phyloP scores from a whole-genome alignment of 2,888 invertebrate species.

The Ephialtes manifestator region DNA sequence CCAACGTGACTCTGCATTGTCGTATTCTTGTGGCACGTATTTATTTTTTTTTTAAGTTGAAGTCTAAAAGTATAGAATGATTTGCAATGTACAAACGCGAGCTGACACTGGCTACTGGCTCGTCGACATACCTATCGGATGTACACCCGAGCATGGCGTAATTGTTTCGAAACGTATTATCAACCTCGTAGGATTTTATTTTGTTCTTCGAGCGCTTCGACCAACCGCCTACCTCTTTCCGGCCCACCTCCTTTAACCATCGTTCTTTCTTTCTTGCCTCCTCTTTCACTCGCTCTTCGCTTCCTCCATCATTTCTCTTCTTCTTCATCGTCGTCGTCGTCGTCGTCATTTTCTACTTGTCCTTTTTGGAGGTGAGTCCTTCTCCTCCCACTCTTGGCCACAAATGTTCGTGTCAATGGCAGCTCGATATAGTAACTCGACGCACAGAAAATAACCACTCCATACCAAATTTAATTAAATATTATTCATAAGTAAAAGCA shows the following conservation, averaged over 20 bases:
- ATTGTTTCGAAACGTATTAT: slow-evolving; percentile 80
- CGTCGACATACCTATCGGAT: slow-evolving; percentile 71
- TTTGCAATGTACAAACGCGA: slow-evolving; percentile 16
- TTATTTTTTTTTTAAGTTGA: not conserved
- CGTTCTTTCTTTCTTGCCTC: slow-evolving; percentile 35
- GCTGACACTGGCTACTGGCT: slow-evolving; percentile 30
- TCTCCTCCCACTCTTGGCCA: not conserved
- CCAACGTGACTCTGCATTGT: not conserved
- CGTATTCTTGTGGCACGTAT: not conserved
- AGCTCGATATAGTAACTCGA: not conserved
- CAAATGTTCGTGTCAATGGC: not conserved
- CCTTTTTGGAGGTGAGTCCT: not conserved
- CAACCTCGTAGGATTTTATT: slow-evolving; percentile 74
- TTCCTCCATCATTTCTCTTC: slow-evolving; percentile 37
- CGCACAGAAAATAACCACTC: not conserved
- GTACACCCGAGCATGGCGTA: slow-evolving; percentile 74
- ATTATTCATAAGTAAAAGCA: slow-evolving; percentile 12
- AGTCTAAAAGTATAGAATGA: slow-evolving; percentile 8
- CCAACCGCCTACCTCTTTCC: slow-evolving; percentile 64
- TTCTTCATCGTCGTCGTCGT: slow-evolving; percentile 7
- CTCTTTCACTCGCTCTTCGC: slow-evolving; percentile 22
- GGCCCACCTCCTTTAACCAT: slow-evolving; percentile 62
- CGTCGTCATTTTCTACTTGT: not conserved
- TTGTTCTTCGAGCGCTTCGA: slow-evolving; percentile 66
- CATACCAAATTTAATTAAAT: not conserved